Conservation (phyloP, 2,113 vertebrate genomes). For the Rhinichthys klamathensis region DNA sequence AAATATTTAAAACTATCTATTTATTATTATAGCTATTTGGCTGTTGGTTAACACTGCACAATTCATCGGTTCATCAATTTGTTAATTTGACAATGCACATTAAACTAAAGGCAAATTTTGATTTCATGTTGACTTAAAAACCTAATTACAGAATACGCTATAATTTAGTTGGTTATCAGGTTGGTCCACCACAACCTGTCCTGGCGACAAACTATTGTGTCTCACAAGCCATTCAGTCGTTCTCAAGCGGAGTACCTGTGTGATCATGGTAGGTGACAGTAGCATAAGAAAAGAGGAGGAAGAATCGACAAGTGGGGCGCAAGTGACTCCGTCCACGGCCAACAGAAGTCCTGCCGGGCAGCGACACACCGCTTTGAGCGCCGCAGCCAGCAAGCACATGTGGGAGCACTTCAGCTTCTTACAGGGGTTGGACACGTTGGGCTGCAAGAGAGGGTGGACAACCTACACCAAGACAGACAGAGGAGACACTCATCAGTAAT, state of each 20-base stretch:
- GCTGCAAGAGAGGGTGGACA: constrained; percentile 77
- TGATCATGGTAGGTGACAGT: constrained; percentile 65
- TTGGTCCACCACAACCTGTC: neutral
- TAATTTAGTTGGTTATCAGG: neutral
- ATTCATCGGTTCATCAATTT: no score
- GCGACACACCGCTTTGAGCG: constrained; percentile 73
- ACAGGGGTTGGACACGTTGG: constrained; percentile 74
- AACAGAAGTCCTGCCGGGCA: constrained; percentile 80
- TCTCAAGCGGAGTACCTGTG: constrained; percentile 74
- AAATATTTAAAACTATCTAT: no score
- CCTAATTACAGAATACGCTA: no score
- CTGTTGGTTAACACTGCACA: no score
- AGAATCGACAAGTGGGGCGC: constrained; percentile 70
- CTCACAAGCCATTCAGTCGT: neutral
- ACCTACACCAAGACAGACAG: constrained; percentile 55
- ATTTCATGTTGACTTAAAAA: neutral
- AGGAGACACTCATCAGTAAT: neutral
- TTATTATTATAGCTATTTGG: no score
- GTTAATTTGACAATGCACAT: neutral
- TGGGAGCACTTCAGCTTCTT: constrained; percentile 77
- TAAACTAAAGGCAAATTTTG: neutral
- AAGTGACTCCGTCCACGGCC: constrained; percentile 74
- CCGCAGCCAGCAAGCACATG: constrained; percentile 81
- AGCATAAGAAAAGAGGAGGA: constrained; percentile 81
- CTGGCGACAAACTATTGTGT: neutral